Evolutionary conservation across 2,797 vertebrate genomes (phyloP).

Genomic region (Falco cherrug): DNA sequence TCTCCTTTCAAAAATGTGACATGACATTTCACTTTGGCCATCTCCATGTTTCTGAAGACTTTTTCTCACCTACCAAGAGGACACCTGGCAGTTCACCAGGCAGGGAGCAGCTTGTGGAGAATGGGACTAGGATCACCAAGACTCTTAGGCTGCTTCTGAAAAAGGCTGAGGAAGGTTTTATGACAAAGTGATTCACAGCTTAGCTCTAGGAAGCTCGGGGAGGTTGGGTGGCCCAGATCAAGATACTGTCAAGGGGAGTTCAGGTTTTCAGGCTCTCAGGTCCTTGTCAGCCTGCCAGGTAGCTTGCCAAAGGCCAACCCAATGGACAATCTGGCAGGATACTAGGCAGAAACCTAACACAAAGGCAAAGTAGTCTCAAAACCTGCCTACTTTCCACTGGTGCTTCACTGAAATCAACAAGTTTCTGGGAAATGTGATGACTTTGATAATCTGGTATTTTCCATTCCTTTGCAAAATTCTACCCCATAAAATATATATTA

Average conservation of each 20-base stretch:
- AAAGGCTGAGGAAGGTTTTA: neutral
- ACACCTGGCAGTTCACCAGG: neutral
- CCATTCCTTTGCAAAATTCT: neutral
- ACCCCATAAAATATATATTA: neutral
- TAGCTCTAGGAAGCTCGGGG: neutral
- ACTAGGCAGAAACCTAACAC: neutral
- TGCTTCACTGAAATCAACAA: neutral
- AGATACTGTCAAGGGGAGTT: neutral
- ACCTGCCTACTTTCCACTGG: neutral
- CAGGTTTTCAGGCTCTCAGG: neutral
- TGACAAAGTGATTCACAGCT: neutral
- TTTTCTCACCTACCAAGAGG: neutral
- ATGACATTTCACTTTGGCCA: neutral
- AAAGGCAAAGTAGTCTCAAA: neutral
- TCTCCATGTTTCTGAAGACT: neutral
- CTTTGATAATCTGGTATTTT: constrained; percentile 34
- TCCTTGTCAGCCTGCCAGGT: neutral
- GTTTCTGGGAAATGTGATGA: constrained; percentile 16
- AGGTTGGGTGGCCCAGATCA: neutral
- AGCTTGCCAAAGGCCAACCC: neutral
- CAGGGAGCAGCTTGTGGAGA: neutral
- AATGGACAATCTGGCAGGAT: neutral
- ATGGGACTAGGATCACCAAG: neutral
- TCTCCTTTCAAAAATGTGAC: neutral
- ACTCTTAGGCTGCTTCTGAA: neutral